Evolutionary conservation across 2,797 vertebrate genomes (phyloP).

Genomic region (Limosa lapponica): DNA sequence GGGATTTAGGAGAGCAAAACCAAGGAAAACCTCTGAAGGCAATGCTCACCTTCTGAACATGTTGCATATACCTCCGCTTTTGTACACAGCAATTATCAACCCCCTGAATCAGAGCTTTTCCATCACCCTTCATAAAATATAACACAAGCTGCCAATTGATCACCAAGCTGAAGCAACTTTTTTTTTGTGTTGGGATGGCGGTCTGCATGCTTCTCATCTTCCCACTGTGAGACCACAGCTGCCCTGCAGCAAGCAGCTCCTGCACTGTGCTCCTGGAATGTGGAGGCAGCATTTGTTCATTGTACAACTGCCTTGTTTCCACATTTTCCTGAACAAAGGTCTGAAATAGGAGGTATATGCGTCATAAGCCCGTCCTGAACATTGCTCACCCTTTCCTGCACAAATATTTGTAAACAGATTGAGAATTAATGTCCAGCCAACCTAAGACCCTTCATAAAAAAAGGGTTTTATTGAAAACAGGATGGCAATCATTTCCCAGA

Average conservation of each 20-base stretch:
- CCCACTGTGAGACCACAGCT: not conserved
- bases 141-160: not conserved
- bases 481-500: constrained; percentile 64
- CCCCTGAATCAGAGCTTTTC: not conserved
- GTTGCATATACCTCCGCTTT: not conserved
- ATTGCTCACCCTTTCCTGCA: constrained; percentile 8
- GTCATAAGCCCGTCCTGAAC: constrained; percentile 28
- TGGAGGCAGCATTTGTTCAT: not conserved
- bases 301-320: not conserved
- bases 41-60: not conserved
- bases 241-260: not conserved
- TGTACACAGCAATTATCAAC: not conserved
- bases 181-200: not conserved
- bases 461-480: constrained; percentile 48
- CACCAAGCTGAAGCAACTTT: not conserved
- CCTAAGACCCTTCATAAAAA: constrained; percentile 10
- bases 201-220: not conserved
- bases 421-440: constrained; percentile 1
- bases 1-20: not conserved
- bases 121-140: not conserved
- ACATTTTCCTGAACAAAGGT: constrained; percentile 32
- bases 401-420: constrained; percentile 46
- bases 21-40: not conserved
- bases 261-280: not conserved
- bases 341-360: not conserved